These are phyloP conservation scores for Sebastes itinus DNA, from an alignment of 2,797 vertebrate genomes.

Conservation along the genomic window DNA sequence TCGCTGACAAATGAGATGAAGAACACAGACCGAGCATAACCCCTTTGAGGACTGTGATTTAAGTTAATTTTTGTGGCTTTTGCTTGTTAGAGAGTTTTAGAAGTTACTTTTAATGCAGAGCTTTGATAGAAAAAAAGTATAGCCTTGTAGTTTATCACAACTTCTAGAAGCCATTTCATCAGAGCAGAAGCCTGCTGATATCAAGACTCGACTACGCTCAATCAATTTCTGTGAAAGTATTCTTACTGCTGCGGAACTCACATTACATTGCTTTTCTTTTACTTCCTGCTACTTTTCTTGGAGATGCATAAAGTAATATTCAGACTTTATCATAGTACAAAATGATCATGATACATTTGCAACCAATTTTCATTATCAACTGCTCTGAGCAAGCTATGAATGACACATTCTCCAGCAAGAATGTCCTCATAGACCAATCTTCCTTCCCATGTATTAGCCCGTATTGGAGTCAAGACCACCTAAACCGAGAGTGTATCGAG, in stretches of 20 bases:
- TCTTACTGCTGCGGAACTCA: neutral
- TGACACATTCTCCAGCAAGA: neutral
- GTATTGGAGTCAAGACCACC: neutral
- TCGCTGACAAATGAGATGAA: conserved; percentile 26
- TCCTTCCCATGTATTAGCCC: neutral
- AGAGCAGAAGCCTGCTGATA: neutral
- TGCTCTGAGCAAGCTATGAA: neutral
- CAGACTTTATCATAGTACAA: neutral
- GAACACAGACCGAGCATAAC: conserved; percentile 7
- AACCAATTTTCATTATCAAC: neutral
- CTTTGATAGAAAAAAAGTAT: neutral
- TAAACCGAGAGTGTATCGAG: too few species aligned
- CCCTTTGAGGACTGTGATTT: conserved; percentile 25
- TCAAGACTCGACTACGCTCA: neutral
- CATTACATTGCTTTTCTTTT: neutral
- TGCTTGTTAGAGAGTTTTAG: conserved; percentile 27
- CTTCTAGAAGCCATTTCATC: neutral
- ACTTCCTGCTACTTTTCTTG: neutral
- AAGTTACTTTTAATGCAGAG: conserved; percentile 20
- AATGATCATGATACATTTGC: neutral
- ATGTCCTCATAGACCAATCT: neutral
- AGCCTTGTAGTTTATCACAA: neutral
- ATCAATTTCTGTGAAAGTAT: neutral
- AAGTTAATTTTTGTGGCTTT: conserved; percentile 14
- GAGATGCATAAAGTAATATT: neutral